phyloP scores from a whole-genome alignment of 2,113 vertebrate genomes.

The Lophura nycthemera region DNA sequence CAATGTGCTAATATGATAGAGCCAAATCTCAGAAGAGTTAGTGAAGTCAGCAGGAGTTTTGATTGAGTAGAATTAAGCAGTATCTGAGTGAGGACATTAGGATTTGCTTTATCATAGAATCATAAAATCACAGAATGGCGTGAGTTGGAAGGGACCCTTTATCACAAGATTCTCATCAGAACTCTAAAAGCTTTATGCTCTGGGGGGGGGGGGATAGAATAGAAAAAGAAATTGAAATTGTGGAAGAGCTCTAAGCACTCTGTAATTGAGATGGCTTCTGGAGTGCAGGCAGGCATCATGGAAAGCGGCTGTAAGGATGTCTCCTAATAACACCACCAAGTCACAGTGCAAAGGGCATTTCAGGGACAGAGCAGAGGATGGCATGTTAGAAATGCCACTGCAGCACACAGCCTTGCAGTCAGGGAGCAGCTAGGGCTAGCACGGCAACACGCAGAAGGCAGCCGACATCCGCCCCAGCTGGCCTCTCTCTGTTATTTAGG shows the following conservation, averaged over 20 bases:
- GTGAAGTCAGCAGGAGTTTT: slow-evolving; percentile 13
- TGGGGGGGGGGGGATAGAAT: neutral
- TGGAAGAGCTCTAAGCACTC: neutral
- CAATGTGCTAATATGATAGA: neutral
- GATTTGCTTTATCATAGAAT: neutral
- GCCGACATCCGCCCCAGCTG: neutral
- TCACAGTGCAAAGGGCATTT: neutral
- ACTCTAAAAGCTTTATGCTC: neutral
- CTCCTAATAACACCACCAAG: neutral
- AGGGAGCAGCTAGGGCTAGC: neutral
- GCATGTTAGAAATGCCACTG: neutral
- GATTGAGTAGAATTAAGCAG: neutral
- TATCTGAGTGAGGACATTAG: neutral
- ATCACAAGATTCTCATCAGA: neutral
- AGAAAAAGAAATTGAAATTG: neutral
- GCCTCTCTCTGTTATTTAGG: neutral
- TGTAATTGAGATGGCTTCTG: neutral
- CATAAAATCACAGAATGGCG: too few relatives aligned
- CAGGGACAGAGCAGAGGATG: neutral
- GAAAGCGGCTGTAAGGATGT: neutral
- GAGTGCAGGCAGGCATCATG: neutral
- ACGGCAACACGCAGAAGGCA: neutral
- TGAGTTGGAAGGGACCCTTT: neutral
- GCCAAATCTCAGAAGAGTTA: slow-evolving; percentile 7
- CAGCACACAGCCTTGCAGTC: neutral